Conservation (phyloP, 2,113 vertebrate species). For the Labeo catla region DNA sequence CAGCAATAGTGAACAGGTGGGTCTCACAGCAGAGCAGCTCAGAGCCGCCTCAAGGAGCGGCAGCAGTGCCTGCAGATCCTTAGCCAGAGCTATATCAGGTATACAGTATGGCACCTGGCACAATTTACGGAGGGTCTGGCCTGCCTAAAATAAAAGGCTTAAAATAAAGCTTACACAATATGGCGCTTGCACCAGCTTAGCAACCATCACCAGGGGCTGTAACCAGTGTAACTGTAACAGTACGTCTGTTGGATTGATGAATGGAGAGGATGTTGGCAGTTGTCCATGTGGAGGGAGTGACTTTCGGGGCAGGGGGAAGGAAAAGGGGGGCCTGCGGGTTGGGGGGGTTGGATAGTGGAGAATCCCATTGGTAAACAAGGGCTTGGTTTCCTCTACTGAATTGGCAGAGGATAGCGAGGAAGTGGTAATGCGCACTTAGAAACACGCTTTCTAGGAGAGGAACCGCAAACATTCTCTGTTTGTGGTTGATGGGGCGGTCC, state of each 20-base stretch:
- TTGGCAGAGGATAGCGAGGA: constrained; percentile 4
- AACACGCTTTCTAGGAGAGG: neutral
- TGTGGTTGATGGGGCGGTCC: constrained; percentile 21
- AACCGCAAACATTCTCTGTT: constrained; percentile 25
- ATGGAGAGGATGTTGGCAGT: constrained; percentile 45
- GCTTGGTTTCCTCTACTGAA: constrained; percentile 51
- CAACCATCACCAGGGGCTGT: constrained; percentile 25
- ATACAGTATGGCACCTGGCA: constrained; percentile 62
- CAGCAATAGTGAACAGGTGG: constrained; percentile 59
- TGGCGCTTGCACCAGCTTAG: constrained; percentile 15
- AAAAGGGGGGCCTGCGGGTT: neutral
- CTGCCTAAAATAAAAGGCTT: constrained; percentile 55
- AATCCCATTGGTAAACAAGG: constrained; percentile 38
- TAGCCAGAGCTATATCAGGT: constrained; percentile 57
- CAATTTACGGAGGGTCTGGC: constrained; percentile 47
- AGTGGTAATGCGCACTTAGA: neutral
- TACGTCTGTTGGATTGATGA: constrained; percentile 37
- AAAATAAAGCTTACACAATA: constrained; percentile 45
- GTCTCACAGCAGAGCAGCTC: constrained; percentile 50
- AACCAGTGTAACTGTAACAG: constrained; percentile 22
- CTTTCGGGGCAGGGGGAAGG: neutral
- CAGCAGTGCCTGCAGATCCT: constrained; percentile 37
- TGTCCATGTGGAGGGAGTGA: constrained; percentile 22
- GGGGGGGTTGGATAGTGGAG: neutral
- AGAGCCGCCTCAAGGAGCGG: constrained; percentile 34